Conservation (phyloP, 2,888 invertebrate genomes). For the Dioctria rufipes region DNA sequence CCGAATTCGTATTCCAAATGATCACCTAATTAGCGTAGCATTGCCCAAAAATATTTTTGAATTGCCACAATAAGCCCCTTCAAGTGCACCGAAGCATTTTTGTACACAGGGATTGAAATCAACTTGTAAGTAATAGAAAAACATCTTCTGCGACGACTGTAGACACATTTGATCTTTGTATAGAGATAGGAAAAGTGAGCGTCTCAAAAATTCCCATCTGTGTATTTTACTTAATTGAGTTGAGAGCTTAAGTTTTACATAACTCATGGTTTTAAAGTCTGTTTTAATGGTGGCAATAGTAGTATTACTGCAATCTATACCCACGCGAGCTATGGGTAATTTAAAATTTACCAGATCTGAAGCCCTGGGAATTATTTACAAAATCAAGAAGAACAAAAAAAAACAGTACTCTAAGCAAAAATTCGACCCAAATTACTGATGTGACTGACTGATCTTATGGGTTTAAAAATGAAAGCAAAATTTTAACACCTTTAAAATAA, state of each 20-base stretch:
- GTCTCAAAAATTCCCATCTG: background rate
- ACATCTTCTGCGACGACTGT: too few species aligned
- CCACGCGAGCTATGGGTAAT: conserved; percentile 33
- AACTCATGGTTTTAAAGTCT: background rate
- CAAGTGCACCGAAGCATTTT: background rate
- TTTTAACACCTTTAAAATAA: background rate
- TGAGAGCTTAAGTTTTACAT: conserved; percentile 13
- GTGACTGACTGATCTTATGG: background rate
- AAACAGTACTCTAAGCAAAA: background rate
- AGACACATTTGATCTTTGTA: too few species aligned
- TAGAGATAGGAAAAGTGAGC: background rate
- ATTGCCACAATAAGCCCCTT: background rate
- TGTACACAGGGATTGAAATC: background rate
- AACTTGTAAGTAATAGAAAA: background rate
- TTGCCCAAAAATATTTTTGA: background rate
- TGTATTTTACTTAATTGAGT: background rate
- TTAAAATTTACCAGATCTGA: conserved; percentile 8
- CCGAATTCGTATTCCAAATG: background rate
- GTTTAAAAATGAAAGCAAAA: background rate
- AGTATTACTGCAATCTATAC: background rate
- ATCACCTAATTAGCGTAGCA: background rate
- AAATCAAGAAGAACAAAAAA: background rate
- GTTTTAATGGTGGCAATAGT: background rate
- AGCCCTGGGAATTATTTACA: conserved; percentile 28
- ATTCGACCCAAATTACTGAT: conserved; percentile 7